Percentiles rank a stretch among this genome's conserved stretches.
Evolutionary conservation across 2,888 invertebrate genomes (phyloP).

Genomic region (Graphium colonna): DNA sequence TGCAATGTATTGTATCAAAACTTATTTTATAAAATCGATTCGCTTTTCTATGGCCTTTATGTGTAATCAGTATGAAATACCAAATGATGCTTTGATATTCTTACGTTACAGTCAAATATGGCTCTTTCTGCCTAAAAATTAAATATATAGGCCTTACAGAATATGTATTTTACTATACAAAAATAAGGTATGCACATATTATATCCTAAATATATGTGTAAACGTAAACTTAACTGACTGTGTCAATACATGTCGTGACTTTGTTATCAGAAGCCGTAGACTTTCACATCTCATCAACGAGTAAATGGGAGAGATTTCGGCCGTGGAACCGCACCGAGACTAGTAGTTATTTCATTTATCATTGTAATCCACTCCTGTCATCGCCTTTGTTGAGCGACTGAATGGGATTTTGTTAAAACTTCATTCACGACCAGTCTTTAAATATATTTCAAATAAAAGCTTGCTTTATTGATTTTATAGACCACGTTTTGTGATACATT

Average conservation of each 20-base stretch:
- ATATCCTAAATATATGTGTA: too few relatives aligned
- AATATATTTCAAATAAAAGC: slow-evolving; percentile 20
- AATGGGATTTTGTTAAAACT: slow-evolving; percentile 22
- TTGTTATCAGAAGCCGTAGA: slow-evolving; percentile 18
- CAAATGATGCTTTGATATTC: too few relatives aligned
- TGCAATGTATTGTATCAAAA: too few relatives aligned
- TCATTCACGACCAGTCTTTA: slow-evolving; percentile 22
- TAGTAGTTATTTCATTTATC: slow-evolving; percentile 25
- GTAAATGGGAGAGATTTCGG: slow-evolving; percentile 18
- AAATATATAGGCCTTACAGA: too few relatives aligned
- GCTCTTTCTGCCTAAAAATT: too few relatives aligned
- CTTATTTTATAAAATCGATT: too few relatives aligned
- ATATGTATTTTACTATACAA: too few relatives aligned
- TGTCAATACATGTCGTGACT: slow-evolving; percentile 14
- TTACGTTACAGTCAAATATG: too few relatives aligned
- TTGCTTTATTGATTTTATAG: slow-evolving; percentile 11
- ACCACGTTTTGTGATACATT: neutral
- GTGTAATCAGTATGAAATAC: too few relatives aligned
- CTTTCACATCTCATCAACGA: slow-evolving; percentile 17
- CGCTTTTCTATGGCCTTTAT: too few relatives aligned
- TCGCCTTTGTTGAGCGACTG: slow-evolving; percentile 21
- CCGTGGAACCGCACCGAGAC: slow-evolving; percentile 10
- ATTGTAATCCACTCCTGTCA: slow-evolving; percentile 23
- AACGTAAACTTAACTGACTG: slow-evolving; percentile 17
- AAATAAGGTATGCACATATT: too few relatives aligned